Evolutionary conservation across 2,797 vertebrate genomes (phyloP).

Genomic region (Molossus alvarezi): DNA sequence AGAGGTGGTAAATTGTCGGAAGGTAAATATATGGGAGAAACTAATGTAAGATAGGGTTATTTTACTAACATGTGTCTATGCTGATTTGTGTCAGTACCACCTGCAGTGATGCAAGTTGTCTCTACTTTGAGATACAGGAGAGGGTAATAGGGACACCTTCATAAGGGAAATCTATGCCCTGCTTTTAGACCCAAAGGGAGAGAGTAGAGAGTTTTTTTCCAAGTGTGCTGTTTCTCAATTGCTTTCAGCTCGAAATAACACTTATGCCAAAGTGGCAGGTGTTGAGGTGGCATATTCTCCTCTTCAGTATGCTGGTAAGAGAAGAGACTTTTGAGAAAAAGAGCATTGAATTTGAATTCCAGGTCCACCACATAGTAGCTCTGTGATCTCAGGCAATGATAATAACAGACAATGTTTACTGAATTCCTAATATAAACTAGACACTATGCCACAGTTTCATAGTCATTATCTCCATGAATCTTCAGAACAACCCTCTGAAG

Average conservation of each 20-base stretch:
- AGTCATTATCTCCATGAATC: slow-evolving; percentile 27
- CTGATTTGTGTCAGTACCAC: not conserved
- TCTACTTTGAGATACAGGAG: not conserved
- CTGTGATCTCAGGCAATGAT: not conserved
- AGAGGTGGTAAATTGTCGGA: not conserved
- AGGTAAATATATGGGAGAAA: not conserved
- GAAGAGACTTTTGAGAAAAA: slow-evolving; percentile 22
- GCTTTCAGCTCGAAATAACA: not conserved
- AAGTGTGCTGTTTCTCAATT: not conserved
- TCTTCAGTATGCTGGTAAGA: not conserved
- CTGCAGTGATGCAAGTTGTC: not conserved
- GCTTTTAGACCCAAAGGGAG: not conserved
- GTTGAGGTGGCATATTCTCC: not conserved
- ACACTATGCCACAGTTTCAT: not conserved
- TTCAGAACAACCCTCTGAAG: not conserved
- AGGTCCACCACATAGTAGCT: not conserved
- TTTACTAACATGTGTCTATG: not conserved
- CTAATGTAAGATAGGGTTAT: not conserved
- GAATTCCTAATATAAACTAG: slow-evolving; percentile 21
- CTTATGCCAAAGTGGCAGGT: not conserved
- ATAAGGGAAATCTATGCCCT: not conserved
- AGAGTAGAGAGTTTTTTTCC: not conserved
- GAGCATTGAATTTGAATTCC: not conserved
- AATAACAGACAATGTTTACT: not conserved
- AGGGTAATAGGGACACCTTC: not conserved